phyloP scores from a whole-genome alignment of 2,113 vertebrate genomes.

The human region DNA sequence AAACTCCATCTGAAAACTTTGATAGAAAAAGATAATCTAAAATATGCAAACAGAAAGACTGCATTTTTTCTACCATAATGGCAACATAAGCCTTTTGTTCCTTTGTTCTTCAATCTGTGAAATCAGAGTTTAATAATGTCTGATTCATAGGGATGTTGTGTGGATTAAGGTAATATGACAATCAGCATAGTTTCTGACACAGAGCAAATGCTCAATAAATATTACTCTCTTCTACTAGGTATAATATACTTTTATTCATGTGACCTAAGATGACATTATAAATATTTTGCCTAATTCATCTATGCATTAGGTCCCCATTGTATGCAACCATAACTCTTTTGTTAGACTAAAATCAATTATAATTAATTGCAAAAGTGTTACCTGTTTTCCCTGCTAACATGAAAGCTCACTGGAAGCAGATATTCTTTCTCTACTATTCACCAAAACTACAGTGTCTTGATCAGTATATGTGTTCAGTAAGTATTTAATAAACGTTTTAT shows the following conservation, averaged over 20 bases:
- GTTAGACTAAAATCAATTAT: neutral
- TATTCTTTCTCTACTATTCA: neutral
- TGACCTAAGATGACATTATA: neutral
- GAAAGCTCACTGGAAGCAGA: neutral
- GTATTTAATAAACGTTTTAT: neutral
- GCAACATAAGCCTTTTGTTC: neutral
- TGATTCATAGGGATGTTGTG: neutral
- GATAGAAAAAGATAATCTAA: neutral
- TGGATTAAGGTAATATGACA: neutral
- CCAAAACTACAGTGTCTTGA: neutral
- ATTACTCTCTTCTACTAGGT: neutral
- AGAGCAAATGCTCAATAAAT: neutral
- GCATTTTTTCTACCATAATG: neutral
- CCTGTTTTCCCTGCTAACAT: neutral
- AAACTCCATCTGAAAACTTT: neutral
- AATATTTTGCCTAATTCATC: neutral
- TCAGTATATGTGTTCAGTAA: neutral
- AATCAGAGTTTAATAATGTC: neutral
- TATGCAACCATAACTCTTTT: neutral
- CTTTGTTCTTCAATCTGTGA: neutral
- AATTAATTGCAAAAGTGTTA: neutral
- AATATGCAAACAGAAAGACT: neutral
- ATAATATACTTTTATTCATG: neutral
- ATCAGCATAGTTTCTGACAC: neutral
- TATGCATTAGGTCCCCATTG: neutral